Base-by-base conservation (phyloP, 1,140 invertebrate species). In the Ephestia elutella region DNA sequence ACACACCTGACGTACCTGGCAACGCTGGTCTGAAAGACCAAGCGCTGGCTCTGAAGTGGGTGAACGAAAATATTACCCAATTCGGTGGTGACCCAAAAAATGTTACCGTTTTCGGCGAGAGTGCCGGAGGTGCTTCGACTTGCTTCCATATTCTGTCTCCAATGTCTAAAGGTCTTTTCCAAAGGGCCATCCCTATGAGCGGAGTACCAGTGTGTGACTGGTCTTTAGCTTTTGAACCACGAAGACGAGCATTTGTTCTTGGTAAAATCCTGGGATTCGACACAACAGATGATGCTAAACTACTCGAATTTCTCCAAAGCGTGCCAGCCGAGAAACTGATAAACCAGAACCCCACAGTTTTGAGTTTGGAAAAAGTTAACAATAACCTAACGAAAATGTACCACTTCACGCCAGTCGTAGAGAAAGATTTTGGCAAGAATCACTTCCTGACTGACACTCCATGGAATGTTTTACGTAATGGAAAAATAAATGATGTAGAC, bases 81-180 rank as follows among this genome's bases (percentile, higher is more conserved):
- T 96, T 96, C 74, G 94, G 94, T 18, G 95, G 95, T 0, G 91
- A 94, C 81, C 90, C 92, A 0, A 73, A 92, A 2, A 90, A 91
- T 65, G 90, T 96, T 0, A 96, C 95, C 0, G 78, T 97, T n/a
- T 93, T 95, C 66, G 95, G 95, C 11, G 92, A 94, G 62, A 91
- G 89, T 51, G 90, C 93, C 2, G 94, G 94, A 2, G 91, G 89
- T 11, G 90, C 91, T 0, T 70, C 73, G 0, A 57, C 60, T 35
- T 49, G 60, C 13, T 55, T 75, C n/a, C 80, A 78, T 13, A 21
- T 73, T 7, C 20, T 81, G 21, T 81, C 80, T 1, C 80, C 55
- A 84, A 90, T 56, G 90, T 90, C 30, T 75, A 91, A 61, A 80
- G 79, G 75, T 5, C 67, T 84, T 0, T 79, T 75, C 54, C 68